Evolutionary conservation across 2,888 invertebrate genomes (phyloP).

Genomic region (Drosophila maculinotata): DNA sequence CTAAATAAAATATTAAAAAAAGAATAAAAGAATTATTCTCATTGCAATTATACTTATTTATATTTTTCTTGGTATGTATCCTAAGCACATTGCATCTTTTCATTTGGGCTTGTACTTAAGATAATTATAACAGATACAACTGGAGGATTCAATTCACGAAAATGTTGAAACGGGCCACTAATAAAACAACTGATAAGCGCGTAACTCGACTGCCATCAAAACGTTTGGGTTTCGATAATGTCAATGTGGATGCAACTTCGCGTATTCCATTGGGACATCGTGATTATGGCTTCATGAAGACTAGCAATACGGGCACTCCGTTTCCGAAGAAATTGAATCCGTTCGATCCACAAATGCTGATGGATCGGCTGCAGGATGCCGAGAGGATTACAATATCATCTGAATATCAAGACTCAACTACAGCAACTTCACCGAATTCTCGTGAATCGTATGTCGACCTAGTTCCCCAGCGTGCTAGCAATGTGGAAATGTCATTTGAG

Average conservation of each 20-base stretch:
- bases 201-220: background rate
- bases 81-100: background rate
- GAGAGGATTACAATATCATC: too few species aligned
- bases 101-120: background rate
- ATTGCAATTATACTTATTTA: background rate
- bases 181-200: background rate
- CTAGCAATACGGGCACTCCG: conserved; percentile 35
- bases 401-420: background rate
- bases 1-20: background rate
- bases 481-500: conserved; percentile 33
- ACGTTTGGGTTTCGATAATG: background rate
- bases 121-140: background rate
- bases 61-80: conserved; percentile 5
- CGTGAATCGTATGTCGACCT: too few species aligned
- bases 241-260: conserved; percentile 18
- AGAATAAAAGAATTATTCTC: background rate
- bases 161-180: background rate
- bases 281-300: conserved; percentile 46
- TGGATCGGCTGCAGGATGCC: conserved; percentile 11
- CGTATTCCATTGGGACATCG: conserved; percentile 25
- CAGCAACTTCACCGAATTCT: background rate
- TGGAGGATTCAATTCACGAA: background rate
- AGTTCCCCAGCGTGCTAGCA: background rate
- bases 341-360: conserved; percentile 12
- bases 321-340: conserved; percentile 31